Percentiles rank a stretch among this genome's conserved stretches.
Evolutionary conservation across 2,888 invertebrate genomes (phyloP).

Genomic region (Bugula neritina): DNA sequence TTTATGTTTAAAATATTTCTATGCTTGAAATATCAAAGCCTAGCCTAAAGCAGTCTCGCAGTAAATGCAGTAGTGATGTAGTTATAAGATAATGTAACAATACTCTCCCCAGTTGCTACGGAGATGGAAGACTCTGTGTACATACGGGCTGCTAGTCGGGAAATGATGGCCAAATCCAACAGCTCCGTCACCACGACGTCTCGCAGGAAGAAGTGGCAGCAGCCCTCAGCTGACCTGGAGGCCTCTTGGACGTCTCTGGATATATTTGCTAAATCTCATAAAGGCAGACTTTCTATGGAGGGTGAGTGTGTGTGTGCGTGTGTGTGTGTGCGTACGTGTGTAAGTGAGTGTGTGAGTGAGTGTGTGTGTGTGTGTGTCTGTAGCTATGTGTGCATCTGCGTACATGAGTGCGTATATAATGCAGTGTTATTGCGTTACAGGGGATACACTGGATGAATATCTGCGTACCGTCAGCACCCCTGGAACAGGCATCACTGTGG

Average conservation of each 20-base stretch:
- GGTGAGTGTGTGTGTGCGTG: no score
- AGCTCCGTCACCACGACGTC: not conserved
- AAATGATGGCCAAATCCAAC: not conserved
- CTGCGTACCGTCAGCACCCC: slow-evolving; percentile 30
- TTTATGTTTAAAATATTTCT: no score
- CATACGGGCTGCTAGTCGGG: slow-evolving; percentile 12
- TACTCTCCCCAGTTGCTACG: not conserved
- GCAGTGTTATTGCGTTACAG: no score
- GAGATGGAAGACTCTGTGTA: slow-evolving; percentile 22
- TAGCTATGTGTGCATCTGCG: no score
- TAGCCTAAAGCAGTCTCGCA: no score
- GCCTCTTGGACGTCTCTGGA: slow-evolving; percentile 52
- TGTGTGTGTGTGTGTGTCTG: no score
- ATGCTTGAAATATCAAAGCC: no score
- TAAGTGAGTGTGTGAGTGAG: no score
- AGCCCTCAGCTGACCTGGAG: slow-evolving; percentile 38
- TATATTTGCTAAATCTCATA: slow-evolving; percentile 49
- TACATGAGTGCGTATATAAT: no score
- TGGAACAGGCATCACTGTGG: slow-evolving; percentile 17
- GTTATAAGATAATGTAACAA: no score
- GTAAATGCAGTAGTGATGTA: no score
- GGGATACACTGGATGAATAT: slow-evolving; percentile 47
- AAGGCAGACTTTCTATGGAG: slow-evolving; percentile 50
- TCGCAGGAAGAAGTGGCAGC: slow-evolving; percentile 25
- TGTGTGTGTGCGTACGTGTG: no score